Conservation (phyloP, 2,113 vertebrate species). For the Pygoscelis adeliae region DNA sequence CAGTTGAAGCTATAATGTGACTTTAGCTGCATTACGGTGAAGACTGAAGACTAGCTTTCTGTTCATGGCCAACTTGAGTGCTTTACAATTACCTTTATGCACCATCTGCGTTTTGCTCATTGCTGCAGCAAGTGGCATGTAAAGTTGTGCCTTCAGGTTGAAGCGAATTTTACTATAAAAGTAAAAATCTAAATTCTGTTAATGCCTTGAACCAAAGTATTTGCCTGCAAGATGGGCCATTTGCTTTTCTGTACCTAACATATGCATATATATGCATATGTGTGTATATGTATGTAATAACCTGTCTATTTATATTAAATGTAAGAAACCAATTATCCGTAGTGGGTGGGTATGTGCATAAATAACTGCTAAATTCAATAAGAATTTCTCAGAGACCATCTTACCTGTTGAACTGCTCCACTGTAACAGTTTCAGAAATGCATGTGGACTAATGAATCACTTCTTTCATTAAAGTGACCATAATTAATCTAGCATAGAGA, state of each 20-base stretch:
- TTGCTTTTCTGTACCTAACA: background rate
- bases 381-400: background rate
- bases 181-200: background rate
- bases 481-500: background rate
- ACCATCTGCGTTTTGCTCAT: background rate
- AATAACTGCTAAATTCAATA: background rate
- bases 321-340: background rate
- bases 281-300: background rate
- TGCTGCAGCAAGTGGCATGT: background rate
- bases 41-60: background rate
- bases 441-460: background rate
- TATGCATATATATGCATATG: accelerated
- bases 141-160: background rate
- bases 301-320: background rate
- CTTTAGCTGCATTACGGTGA: background rate
- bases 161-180: background rate
- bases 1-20: background rate
- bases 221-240: background rate
- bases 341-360: background rate
- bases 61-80: background rate
- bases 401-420: background rate
- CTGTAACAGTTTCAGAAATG: background rate
- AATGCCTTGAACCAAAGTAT: background rate
- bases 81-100: background rate
- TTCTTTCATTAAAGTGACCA: background rate